Evolutionary conservation across 2,888 invertebrate species (phyloP).

Genomic region (Arge pagana): DNA sequence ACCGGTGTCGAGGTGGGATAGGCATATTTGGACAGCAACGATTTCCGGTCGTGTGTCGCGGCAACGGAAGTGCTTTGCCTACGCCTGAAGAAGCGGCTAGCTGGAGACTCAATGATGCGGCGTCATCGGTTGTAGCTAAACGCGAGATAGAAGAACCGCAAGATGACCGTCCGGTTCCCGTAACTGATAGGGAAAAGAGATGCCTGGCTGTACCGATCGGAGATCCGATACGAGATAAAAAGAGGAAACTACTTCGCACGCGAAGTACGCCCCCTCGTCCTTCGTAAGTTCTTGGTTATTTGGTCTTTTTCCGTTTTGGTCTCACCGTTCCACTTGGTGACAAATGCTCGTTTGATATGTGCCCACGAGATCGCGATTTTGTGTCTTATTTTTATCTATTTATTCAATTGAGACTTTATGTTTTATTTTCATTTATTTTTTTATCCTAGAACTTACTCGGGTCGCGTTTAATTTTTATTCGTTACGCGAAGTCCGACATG

Average conservation of each 20-base stretch:
- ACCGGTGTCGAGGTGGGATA: slow-evolving; percentile 27
- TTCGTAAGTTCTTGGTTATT: slow-evolving; percentile 8
- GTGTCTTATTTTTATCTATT: no score
- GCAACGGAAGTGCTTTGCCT: slow-evolving; percentile 32
- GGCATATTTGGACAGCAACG: slow-evolving; percentile 25
- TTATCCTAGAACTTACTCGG: no score
- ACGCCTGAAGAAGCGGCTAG: slow-evolving; percentile 32
- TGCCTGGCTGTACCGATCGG: slow-evolving; percentile 54
- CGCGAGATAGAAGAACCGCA: not conserved
- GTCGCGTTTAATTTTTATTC: not conserved
- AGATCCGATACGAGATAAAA: slow-evolving; percentile 48
- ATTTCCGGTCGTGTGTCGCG: slow-evolving; percentile 29
- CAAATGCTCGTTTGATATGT: no score
- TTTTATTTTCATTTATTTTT: not conserved
- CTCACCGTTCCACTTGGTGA: no score
- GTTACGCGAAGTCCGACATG: not conserved
- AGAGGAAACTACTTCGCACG: slow-evolving; percentile 48
- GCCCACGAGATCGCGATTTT: no score
- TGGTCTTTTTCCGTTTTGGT: slow-evolving; percentile 1
- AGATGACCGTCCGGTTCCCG: slow-evolving; percentile 34
- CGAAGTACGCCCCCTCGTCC: slow-evolving; percentile 38
- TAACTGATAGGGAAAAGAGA: slow-evolving; percentile 54
- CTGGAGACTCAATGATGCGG: slow-evolving; percentile 38
- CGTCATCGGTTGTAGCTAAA: not conserved
- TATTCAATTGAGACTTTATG: no score